Evolutionary conservation across 2,888 invertebrate genomes (phyloP), one percentile per base, ranked within the genome.

Genomic region (Synergus japonicus): DNA sequence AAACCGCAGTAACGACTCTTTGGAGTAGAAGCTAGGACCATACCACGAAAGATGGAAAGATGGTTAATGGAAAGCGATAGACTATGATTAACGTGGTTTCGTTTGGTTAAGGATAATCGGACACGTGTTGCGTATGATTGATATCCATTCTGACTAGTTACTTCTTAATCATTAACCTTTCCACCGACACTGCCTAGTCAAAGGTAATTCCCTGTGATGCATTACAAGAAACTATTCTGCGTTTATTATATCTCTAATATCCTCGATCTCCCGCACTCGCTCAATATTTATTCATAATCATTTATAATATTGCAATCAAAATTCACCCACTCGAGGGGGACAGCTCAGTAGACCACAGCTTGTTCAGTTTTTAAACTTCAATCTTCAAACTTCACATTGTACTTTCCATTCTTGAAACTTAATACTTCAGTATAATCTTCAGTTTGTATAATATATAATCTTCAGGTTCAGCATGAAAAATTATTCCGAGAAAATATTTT

Each of bases 91-190:
- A 67, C 44, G 67, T 67, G 67, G 76, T 83, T 82, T 78, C 81
- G 82, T 82, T 83, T 82, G 81, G 80, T 81, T 64, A 78, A 65
- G 66, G 66, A 81, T 84, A 83, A 82, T 86, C 83, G 84, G 84
- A 85, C 85, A 83, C 87, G 86, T 85, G 86, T 84, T 84, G 84
- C 78, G 86, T 85, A 83, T 89, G 89, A 89, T 89, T 87, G 87
- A 89, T 88, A 88, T 81, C 81, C 86, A 82, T 85, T 85, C 81
- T 82, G 83, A 84, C 84, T 83, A 82, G 84, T 88, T 86, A 86
- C 86, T 87, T 85, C 87, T 87, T 86, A 87, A 89, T 88, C 88
- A 85, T 84, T 86, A 86, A 87, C 87, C 86, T 87, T 85, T 84
- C 80, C 81, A 83, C 84, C 83, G 79, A 66, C 46, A 76, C 65